Percentiles rank a stretch among this genome's conserved stretches.
phyloP scores from a whole-genome alignment of 1,140 invertebrate genomes.

The Eumaeus atala region DNA sequence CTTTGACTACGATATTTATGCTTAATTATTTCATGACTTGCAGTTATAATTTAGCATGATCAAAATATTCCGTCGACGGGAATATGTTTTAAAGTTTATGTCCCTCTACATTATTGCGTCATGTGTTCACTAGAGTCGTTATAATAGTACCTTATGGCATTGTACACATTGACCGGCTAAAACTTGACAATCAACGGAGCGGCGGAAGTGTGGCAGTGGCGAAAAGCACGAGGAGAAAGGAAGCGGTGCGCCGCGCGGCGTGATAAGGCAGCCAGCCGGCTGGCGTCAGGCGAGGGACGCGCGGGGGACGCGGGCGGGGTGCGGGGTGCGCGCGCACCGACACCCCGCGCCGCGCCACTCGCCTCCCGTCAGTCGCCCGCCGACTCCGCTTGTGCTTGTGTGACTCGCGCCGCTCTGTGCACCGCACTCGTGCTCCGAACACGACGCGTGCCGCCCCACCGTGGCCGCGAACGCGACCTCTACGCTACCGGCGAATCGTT shows the following conservation, averaged over 20 bases:
- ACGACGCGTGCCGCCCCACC: constrained; percentile 67
- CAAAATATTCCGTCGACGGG: too few species aligned
- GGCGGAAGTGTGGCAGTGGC: constrained; percentile 70
- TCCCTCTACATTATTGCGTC: constrained; percentile 2
- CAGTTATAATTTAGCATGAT: too few species aligned
- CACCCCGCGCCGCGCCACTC: constrained; percentile 50
- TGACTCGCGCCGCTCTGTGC: constrained; percentile 69
- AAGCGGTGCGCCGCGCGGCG: constrained; percentile 65
- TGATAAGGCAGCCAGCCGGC: constrained; percentile 64
- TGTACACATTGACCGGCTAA: constrained; percentile 53
- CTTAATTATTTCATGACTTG: too few species aligned
- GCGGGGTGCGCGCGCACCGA: constrained; percentile 54
- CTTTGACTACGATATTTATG: too few species aligned
- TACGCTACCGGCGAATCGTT: constrained; percentile 67
- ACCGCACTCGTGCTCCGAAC: constrained; percentile 69
- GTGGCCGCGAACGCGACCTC: constrained; percentile 70
- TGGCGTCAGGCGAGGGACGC: constrained; percentile 39
- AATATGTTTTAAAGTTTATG: neutral
- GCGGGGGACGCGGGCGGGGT: constrained; percentile 27
- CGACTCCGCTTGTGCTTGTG: constrained; percentile 71
- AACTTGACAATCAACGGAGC: constrained; percentile 59
- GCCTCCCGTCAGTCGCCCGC: constrained; percentile 65
- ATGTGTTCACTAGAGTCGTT: neutral
- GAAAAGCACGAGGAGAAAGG: constrained; percentile 72
- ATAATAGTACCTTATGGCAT: constrained; percentile 9